phyloP scores from a whole-genome alignment of 2,797 vertebrate genomes.

The Bothrops alternatus region DNA sequence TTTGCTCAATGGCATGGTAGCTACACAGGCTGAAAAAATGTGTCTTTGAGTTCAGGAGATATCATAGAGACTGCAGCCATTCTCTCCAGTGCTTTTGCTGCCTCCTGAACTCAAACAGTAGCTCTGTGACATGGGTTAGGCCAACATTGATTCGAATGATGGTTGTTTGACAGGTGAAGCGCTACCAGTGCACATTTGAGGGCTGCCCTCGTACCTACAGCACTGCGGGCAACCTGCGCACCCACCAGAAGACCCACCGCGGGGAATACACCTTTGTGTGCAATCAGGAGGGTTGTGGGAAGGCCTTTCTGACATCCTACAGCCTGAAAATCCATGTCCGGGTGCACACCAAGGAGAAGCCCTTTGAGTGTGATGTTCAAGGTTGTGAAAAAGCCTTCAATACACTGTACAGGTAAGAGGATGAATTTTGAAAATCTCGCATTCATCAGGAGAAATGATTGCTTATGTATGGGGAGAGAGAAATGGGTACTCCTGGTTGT shows the following conservation, averaged over 20 bases:
- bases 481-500: not conserved
- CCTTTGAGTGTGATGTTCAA: slow-evolving; percentile 98
- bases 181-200: slow-evolving; percentile 98
- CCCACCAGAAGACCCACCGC: slow-evolving; percentile 96
- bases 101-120: not conserved
- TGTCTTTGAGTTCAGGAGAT: too few relatives aligned
- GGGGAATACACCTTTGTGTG: slow-evolving; percentile 98
- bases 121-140: not conserved
- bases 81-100: not conserved
- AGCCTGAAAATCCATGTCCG: slow-evolving; percentile 98
- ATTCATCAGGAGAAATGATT: not conserved
- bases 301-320: slow-evolving; percentile 98
- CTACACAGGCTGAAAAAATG: too few relatives aligned
- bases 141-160: not conserved
- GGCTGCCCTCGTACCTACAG: slow-evolving; percentile 97
- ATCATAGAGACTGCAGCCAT: too few relatives aligned
- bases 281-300: slow-evolving; percentile 96
- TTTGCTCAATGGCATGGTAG: too few relatives aligned
- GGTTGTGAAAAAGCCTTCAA: slow-evolving; percentile 98
- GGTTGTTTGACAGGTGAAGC: slow-evolving; percentile 84
- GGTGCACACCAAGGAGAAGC: slow-evolving; percentile 98
- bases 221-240: slow-evolving; percentile 96
- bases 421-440: not conserved
- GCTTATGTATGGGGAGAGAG: not conserved
- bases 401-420: slow-evolving; percentile 89